phyloP scores from a whole-genome alignment of 2,797 vertebrate species.

The Amphiprion clarkii region DNA sequence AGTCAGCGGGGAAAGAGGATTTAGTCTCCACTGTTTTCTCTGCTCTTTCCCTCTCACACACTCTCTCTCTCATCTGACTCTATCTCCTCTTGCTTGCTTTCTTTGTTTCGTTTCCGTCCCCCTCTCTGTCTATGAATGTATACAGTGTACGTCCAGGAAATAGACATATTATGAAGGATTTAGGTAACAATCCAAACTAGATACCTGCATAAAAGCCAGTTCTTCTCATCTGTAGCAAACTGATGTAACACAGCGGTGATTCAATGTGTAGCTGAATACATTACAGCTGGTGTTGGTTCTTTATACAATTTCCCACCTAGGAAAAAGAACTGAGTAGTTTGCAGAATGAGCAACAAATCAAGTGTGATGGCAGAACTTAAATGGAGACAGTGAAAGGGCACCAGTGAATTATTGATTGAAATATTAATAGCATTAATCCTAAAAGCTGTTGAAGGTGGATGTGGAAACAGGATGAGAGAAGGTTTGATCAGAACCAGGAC shows the following conservation, averaged over 20 bases:
- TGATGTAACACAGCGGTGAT: background rate
- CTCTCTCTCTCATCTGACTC: too few species aligned
- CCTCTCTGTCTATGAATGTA: slow-evolving; percentile 20
- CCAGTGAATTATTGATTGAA: slow-evolving; percentile 69
- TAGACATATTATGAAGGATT: background rate
- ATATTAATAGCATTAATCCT: slow-evolving; percentile 60
- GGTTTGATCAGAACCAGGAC: slow-evolving; percentile 11
- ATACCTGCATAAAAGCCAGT: background rate
- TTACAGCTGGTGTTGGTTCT: background rate
- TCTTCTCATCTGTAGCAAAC: background rate
- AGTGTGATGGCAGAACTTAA: slow-evolving; percentile 16
- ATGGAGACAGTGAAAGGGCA: slow-evolving; percentile 62
- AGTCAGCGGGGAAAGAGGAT: slow-evolving; percentile 82
- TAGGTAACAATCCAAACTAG: background rate
- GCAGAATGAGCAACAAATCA: background rate
- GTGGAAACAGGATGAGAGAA: slow-evolving; percentile 19
- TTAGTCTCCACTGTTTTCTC: slow-evolving; percentile 69
- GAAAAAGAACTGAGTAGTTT: background rate
- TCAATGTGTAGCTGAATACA: background rate
- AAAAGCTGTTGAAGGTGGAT: slow-evolving; percentile 44
- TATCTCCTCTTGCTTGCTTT: slow-evolving; percentile 20
- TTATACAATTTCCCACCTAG: slow-evolving; percentile 6
- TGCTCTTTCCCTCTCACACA: slow-evolving; percentile 25
- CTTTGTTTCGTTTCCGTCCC: slow-evolving; percentile 39
- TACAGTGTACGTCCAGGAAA: background rate